Evolutionary conservation across 2,113 vertebrate genomes (phyloP).

Genomic region (Arizona elegans): DNA sequence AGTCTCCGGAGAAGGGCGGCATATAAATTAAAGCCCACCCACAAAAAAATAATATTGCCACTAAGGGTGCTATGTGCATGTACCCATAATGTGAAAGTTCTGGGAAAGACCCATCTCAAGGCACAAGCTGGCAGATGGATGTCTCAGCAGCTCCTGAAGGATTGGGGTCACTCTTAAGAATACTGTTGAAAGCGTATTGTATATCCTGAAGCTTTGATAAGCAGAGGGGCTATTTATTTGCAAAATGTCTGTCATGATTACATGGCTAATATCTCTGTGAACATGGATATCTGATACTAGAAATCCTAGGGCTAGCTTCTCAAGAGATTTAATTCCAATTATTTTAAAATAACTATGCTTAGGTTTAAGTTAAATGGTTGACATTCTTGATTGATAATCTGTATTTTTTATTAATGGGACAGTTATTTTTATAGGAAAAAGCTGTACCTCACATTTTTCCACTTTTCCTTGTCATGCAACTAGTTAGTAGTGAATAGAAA

Average conservation of each 20-base stretch:
- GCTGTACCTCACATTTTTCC: not conserved
- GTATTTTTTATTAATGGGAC: not conserved
- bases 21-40: too few species aligned
- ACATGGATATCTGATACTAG: not conserved
- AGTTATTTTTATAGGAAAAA: not conserved
- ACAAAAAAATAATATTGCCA: too few species aligned
- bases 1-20: too few species aligned
- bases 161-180: not conserved
- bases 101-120: not conserved
- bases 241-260: not conserved
- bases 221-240: not conserved
- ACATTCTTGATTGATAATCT: not conserved
- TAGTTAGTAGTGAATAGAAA: not conserved
- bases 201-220: not conserved
- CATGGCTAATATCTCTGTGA: not conserved
- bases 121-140: not conserved
- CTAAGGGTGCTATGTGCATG: not conserved
- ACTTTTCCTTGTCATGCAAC: not conserved
- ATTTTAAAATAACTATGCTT: not conserved
- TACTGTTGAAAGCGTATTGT: not conserved
- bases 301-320: not conserved
- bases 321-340: not conserved
- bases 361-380: not conserved
- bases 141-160: not conserved
- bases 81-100: not conserved